These are phyloP conservation scores for Drosophila eohydei DNA, from an alignment of 2,888 invertebrate genomes.

Conservation along the genomic window DNA sequence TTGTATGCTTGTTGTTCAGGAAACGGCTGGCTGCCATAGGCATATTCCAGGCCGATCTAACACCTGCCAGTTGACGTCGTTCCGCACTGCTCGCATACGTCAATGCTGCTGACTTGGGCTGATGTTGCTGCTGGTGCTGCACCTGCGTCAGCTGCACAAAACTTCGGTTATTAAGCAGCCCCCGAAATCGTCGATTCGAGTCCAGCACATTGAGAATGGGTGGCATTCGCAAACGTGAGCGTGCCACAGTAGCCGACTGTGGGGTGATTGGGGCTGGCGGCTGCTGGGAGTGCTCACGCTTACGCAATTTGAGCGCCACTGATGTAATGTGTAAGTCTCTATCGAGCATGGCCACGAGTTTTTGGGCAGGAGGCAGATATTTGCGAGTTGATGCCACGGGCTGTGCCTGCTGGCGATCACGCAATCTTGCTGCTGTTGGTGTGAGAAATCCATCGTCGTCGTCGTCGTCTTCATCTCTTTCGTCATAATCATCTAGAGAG, in stretches of 20 bases:
- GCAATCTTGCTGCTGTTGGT: slow-evolving; percentile 55
- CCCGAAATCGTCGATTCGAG: slow-evolving; percentile 79
- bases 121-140: slow-evolving; percentile 72
- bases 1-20: slow-evolving; percentile 79
- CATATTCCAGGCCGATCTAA: slow-evolving; percentile 76
- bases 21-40: slow-evolving; percentile 75
- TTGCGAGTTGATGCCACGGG: slow-evolving; percentile 23
- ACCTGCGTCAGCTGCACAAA: slow-evolving; percentile 83
- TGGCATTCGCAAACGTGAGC: slow-evolving; percentile 80
- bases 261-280: slow-evolving; percentile 42
- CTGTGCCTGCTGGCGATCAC: slow-evolving; percentile 27
- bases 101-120: slow-evolving; percentile 81
- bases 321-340: slow-evolving; percentile 76
- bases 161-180: slow-evolving; percentile 74
- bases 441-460: slow-evolving; percentile 69
- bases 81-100: slow-evolving; percentile 54
- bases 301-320: slow-evolving; percentile 71
- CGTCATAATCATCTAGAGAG: slow-evolving; percentile 73
- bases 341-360: slow-evolving; percentile 62
- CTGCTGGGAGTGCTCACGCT: slow-evolving; percentile 56
- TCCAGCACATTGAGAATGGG: slow-evolving; percentile 83
- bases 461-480: slow-evolving; percentile 60
- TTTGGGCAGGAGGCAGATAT: slow-evolving; percentile 46
- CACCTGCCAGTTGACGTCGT: slow-evolving; percentile 49
- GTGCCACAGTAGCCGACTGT: slow-evolving; percentile 63